Evolutionary conservation across 1,140 invertebrate genomes (phyloP), one percentile per base, ranked within the genome.

Genomic region (Meloidogyne floridensis): DNA sequence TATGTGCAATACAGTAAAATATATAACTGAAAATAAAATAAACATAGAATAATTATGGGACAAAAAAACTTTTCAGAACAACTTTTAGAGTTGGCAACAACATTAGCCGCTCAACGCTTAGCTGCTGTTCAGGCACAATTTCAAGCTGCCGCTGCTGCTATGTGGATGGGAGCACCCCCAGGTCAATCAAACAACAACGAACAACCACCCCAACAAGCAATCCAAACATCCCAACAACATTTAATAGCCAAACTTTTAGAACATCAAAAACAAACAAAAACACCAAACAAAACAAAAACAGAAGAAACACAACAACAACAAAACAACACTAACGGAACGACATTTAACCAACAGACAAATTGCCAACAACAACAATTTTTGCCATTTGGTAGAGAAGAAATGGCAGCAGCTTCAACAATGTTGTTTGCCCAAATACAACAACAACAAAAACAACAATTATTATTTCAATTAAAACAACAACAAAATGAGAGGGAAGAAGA

Each of bases 121-220:
- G 77, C 65, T 54, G 77, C 65, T 10, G n/a, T 79, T 51, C 77
- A 81, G 32, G 77, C 77, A 8, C 77, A 79, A 47, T 18, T 79
- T 47, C 80, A 75, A 9, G 59, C 74, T 51, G 80, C 80, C 42
- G 80, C 80, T 8, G 75, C 75, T 6, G 11, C 53, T 9, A 77
- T 42, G 42, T 80, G 78, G 78, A 73, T 80, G 59, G 18, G 32
- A 15, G 15, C 54, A 7, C n/a, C 53, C 7, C 70, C 43, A 13
- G 70, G 43, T 2, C 18, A 74, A 54, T 54, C 43, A 54, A 74
- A 13, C 18, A 74, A 13, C 18, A 74, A 54, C 18, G 72, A 47
- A 47, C 43, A 51, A 15, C 43, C n/a, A n/a, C 7, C 72, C 4
- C 43, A 51, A 15, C 43, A 54, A 53, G 6, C 72, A n/a, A n/a